phyloP scores from a whole-genome alignment of 1,140 invertebrate species.

The Sitophilus oryzae region DNA sequence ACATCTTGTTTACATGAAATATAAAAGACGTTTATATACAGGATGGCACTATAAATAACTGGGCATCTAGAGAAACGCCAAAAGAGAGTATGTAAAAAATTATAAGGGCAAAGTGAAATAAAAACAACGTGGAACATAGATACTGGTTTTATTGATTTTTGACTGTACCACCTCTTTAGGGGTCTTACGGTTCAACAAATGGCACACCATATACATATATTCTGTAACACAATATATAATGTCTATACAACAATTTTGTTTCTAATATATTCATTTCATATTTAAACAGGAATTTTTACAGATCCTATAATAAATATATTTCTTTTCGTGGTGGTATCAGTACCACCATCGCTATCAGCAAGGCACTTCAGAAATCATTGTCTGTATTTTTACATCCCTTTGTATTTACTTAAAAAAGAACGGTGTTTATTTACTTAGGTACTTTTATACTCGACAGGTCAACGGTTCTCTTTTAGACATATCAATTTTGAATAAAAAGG shows the following conservation, averaged over 20 bases:
- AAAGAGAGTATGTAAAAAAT: no score
- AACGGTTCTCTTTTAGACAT: neutral
- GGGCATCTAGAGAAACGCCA: no score
- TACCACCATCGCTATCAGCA: neutral
- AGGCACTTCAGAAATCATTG: constrained; percentile 34
- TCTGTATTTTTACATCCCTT: constrained; percentile 16
- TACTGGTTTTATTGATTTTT: constrained; percentile 38
- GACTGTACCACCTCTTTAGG: constrained; percentile 36
- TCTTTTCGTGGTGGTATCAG: constrained; percentile 19
- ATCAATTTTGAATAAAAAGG: neutral
- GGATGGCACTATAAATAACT: no score
- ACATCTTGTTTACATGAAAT: no score
- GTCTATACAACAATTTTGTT: constrained; percentile 26
- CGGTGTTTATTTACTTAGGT: constrained; percentile 6
- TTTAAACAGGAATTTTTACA: constrained; percentile 33
- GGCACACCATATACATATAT: constrained; percentile 44
- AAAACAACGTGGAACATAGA: constrained; percentile 14
- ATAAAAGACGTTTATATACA: no score
- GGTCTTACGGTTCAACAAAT: constrained; percentile 43
- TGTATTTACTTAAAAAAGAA: constrained; percentile 7
- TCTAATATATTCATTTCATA: constrained; percentile 20
- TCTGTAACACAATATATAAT: constrained; percentile 44
- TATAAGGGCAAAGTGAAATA: no score
- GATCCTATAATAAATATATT: constrained; percentile 33
- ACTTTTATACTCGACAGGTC: constrained; percentile 10